A percentile compares a stretch with the other conserved stretches of the same genome.
Conservation (phyloP, 2,797 vertebrate species). For the Sebastes glaucus region DNA sequence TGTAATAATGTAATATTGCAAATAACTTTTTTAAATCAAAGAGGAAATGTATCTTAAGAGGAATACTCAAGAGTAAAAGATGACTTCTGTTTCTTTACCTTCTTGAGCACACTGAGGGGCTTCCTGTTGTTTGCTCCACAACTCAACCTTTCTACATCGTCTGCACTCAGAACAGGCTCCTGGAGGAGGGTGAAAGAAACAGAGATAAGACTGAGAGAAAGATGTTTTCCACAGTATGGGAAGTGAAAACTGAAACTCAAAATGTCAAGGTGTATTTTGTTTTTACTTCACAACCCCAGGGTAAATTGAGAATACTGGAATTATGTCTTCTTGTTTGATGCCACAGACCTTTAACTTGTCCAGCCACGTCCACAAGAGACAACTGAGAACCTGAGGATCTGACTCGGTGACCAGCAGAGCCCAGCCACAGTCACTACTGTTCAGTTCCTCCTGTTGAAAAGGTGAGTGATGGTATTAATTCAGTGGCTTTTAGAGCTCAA, state of each 20-base stretch:
- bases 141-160: constrained; percentile 70
- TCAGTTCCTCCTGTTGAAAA: constrained; percentile 81
- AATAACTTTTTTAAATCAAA: not conserved
- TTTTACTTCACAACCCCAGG: not conserved
- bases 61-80: not conserved
- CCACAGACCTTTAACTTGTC: constrained; percentile 82
- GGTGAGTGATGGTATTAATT: not conserved
- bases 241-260: not conserved
- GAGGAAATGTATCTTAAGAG: not conserved
- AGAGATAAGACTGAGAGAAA: not conserved
- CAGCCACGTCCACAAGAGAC: constrained; percentile 85
- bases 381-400: constrained; percentile 81
- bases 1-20: constrained; percentile 41
- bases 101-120: constrained; percentile 70
- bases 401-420: constrained; percentile 80
- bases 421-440: constrained; percentile 85
- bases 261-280: not conserved
- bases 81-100: constrained; percentile 57
- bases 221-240: not conserved
- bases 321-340: not conserved
- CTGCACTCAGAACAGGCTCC: constrained; percentile 81
- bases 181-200: constrained; percentile 35
- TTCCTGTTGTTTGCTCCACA: constrained; percentile 45
- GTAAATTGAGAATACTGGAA: not conserved
- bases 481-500: not conserved